Evolutionary conservation across 2,797 vertebrate species (phyloP), one percentile per base, ranked within the genome.

Genomic region (Tragelaphus eurycerus): DNA sequence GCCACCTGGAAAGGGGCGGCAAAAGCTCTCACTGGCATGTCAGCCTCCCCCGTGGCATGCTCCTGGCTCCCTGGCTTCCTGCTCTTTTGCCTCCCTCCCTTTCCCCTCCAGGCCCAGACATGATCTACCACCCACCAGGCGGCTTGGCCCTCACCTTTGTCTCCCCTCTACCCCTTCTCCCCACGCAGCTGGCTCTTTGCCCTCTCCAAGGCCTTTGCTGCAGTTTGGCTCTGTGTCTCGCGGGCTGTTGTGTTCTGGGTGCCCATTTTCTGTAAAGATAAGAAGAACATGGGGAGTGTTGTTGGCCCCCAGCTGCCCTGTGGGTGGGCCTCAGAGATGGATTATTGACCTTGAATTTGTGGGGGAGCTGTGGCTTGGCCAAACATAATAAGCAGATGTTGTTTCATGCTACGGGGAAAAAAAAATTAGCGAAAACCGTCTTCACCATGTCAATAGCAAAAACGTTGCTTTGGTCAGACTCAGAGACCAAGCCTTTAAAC

Each of bases 11-110:
- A 10, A 19, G 57, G 64, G 14, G 4, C 0, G 7, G 38, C 79
- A 10, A 95, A 92, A 97, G 98, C 98, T 98, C 98, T 99, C 98
- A 97, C 98, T 99, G 95, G 99, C 98, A 99, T 98, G 97, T 98
- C 98, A 94, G 98, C 95, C 97, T 98, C 97, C 98, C 98, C 96
- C 91, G 92, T 98, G 98, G 99, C 99, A 99, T 99, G 99, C 96
- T 97, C 98, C 98, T 97, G 98, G 98, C 87, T 96, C 84, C 91
- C 78, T 4, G 46, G 52, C 48, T 81, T 84, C 91, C 86, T 46
- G 38, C 48, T 52, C 50, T 34, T 29, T 13, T 31, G 7, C 38
- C 74, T 15, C 38, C 81, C 67, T 34, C 85, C 57, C 38, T 34
- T 4, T 2, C 23, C 43, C n/a, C 34, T 67, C n/a, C 50, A 9